A percentile compares a stretch with the other conserved stretches of the same genome.
phyloP scores from a whole-genome alignment of 1,140 invertebrate species.

The Brachionus sp. region DNA sequence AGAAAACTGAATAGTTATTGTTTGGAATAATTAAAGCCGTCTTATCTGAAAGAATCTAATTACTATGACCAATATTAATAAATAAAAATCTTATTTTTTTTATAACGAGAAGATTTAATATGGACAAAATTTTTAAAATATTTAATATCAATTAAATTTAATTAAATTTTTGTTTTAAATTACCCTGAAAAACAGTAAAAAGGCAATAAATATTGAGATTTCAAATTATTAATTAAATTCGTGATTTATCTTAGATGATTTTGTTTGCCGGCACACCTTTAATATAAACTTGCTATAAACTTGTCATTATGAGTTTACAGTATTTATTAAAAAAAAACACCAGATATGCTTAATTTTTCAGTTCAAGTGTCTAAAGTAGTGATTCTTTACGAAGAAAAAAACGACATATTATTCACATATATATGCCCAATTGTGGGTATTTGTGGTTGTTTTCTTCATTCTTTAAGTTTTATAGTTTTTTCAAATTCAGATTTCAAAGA shows the following conservation, averaged over 20 bases:
- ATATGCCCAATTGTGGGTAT: background rate
- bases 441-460: background rate
- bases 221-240: background rate
- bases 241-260: background rate
- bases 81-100: too few species aligned
- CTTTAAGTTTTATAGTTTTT: background rate
- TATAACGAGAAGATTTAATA: too few species aligned
- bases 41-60: too few species aligned
- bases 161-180: background rate
- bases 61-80: too few species aligned
- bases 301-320: background rate
- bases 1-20: too few species aligned
- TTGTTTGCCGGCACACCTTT: conserved; percentile 17
- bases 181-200: background rate
- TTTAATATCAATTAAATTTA: background rate
- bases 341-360: background rate
- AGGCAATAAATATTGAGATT: background rate
- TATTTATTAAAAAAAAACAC: background rate
- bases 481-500: conserved; percentile 1
- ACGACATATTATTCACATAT: background rate
- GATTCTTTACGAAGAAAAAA: background rate
- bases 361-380: background rate
- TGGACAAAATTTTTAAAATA: too few species aligned
- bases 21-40: too few species aligned
- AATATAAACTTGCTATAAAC: background rate